phyloP scores from a whole-genome alignment of 2,888 invertebrate genomes.

The Ramazzottius varieornatus region DNA sequence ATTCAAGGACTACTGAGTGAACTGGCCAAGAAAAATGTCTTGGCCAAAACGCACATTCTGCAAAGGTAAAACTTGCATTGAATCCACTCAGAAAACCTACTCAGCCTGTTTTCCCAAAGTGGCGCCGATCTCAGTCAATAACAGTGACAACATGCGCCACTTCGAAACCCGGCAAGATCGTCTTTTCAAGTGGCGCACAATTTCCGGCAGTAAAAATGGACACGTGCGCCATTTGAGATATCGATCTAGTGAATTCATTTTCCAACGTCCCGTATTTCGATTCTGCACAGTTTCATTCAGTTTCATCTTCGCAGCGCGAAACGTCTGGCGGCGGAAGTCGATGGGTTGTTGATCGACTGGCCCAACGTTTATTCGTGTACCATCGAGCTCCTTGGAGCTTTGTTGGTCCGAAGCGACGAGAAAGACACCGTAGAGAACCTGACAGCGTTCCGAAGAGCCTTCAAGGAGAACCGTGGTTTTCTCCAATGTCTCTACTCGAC shows the following conservation, averaged over 20 bases:
- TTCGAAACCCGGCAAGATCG: too few species aligned
- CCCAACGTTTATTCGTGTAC: background rate
- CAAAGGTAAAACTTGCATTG: constrained; percentile 3
- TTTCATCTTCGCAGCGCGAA: background rate
- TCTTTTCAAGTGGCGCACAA: too few species aligned
- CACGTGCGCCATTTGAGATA: too few species aligned
- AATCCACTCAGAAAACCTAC: too few species aligned
- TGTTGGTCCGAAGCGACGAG: too few species aligned
- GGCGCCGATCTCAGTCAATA: too few species aligned
- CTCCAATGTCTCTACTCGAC: background rate
- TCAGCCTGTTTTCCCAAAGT: too few species aligned
- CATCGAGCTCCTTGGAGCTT: background rate
- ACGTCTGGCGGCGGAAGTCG: background rate
- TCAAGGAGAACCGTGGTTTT: background rate
- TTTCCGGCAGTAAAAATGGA: too few species aligned
- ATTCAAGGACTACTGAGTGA: background rate
- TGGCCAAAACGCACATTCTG: background rate
- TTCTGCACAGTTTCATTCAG: too few species aligned
- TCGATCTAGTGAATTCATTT: too few species aligned
- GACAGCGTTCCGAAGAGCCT: background rate
- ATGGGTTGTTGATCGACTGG: background rate
- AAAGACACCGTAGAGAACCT: background rate
- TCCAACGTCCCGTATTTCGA: too few species aligned
- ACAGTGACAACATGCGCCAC: too few species aligned
- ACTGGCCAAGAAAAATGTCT: background rate